Conservation (phyloP, 1,140 invertebrate species). For the Hypsibius dujardini region DNA sequence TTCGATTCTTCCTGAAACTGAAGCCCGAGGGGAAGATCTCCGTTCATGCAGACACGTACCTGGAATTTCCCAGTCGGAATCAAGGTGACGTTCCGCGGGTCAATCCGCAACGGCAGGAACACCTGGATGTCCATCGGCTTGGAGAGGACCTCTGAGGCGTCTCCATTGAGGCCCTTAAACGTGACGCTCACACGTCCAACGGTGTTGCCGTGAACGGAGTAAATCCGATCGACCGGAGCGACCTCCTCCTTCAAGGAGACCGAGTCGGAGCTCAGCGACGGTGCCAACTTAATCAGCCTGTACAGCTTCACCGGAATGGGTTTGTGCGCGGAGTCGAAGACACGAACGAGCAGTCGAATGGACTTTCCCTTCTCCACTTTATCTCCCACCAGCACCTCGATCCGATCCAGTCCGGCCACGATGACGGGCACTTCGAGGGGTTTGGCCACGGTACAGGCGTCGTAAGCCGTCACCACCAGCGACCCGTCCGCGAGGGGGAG, state of each 20-base stretch:
- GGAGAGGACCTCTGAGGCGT: neutral
- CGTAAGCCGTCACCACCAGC: neutral
- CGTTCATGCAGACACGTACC: too few relatives aligned
- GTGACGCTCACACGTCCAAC: neutral
- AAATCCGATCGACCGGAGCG: neutral
- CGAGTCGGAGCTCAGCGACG: neutral
- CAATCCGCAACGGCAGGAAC: constrained; percentile 51
- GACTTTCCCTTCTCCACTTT: neutral
- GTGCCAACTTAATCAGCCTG: neutral
- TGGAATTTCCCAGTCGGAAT: constrained; percentile 42
- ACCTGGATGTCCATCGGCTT: constrained; percentile 9
- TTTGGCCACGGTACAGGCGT: neutral
- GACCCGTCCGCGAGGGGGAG: neutral
- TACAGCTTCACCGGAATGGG: neutral
- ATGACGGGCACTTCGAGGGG: neutral
- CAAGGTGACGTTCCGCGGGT: constrained; percentile 52
- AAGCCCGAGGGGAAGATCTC: too few relatives aligned
- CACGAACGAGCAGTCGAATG: neutral
- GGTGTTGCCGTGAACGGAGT: neutral
- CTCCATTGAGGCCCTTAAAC: neutral
- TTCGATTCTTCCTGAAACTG: too few relatives aligned
- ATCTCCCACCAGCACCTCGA: neutral
- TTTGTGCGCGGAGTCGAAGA: neutral
- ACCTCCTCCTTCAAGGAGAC: neutral
- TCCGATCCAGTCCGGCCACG: neutral